Conservation (phyloP, 2,888 invertebrate genomes). For the Lasioglossum vierecki region DNA sequence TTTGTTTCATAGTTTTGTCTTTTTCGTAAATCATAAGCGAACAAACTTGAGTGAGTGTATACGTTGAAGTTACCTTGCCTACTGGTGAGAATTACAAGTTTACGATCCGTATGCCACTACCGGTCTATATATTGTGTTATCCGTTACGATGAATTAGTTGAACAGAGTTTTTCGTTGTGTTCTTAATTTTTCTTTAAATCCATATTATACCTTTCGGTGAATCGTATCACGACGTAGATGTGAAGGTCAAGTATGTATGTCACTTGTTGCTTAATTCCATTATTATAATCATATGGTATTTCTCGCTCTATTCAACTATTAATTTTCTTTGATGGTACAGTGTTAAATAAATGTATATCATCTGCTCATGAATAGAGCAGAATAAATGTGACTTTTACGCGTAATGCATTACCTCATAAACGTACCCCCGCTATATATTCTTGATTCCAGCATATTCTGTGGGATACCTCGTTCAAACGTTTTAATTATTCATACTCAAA, state of each 20-base stretch:
- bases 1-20: neutral
- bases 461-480: neutral
- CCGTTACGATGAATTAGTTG: slow-evolving; percentile 50
- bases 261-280: slow-evolving; percentile 34
- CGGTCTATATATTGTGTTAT: slow-evolving; percentile 47
- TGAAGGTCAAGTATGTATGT: slow-evolving; percentile 45
- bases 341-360: slow-evolving; percentile 73
- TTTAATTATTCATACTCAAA: neutral
- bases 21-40: slow-evolving; percentile 21
- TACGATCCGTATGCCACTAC: slow-evolving; percentile 41
- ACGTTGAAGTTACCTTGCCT: slow-evolving; percentile 35
- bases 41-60: slow-evolving; percentile 30
- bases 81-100: slow-evolving; percentile 31
- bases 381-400: slow-evolving; percentile 73
- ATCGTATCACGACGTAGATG: slow-evolving; percentile 65
- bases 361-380: slow-evolving; percentile 74
- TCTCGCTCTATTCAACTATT: slow-evolving; percentile 72
- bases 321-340: slow-evolving; percentile 76
- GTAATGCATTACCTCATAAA: slow-evolving; percentile 35
- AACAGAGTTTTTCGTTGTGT: slow-evolving; percentile 43
- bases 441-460: neutral
- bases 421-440: slow-evolving; percentile 29
- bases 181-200: slow-evolving; percentile 5
- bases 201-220: slow-evolving; percentile 55
- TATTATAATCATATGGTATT: slow-evolving; percentile 63